These are phyloP conservation scores for Polyommatus icarus DNA, from an alignment of 2,888 invertebrate species.

Conservation along the genomic window DNA sequence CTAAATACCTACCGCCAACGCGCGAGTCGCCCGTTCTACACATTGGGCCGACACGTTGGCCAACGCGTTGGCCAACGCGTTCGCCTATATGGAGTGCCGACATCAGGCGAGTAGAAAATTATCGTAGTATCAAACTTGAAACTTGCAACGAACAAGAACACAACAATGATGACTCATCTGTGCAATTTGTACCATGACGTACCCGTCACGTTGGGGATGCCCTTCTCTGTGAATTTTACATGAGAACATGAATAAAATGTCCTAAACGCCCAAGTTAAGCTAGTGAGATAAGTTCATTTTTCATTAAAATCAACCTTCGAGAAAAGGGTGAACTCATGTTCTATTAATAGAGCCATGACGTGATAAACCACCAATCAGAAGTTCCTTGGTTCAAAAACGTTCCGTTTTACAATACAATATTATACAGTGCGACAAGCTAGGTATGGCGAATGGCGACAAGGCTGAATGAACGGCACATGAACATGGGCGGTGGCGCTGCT, in stretches of 20 bases:
- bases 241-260: constrained; percentile 51
- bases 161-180: constrained; percentile 76
- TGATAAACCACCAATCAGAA: constrained; percentile 68
- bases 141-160: constrained; percentile 60
- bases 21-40: too few relatives aligned
- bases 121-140: constrained; percentile 51
- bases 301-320: constrained; percentile 50
- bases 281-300: constrained; percentile 54
- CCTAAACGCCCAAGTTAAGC: constrained; percentile 55
- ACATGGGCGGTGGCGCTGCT: too few relatives aligned
- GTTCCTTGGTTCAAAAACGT: constrained; percentile 46
- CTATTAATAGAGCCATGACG: constrained; percentile 62
- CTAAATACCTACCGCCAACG: too few relatives aligned
- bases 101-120: constrained; percentile 42
- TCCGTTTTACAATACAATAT: constrained; percentile 17
- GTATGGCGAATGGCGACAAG: too few relatives aligned
- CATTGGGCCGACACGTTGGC: too few relatives aligned
- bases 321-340: constrained; percentile 70
- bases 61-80: too few relatives aligned
- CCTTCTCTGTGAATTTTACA: constrained; percentile 67
- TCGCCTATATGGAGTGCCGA: too few relatives aligned
- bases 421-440: too few relatives aligned
- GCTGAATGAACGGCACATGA: too few relatives aligned
- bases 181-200: constrained; percentile 67
- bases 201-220: constrained; percentile 72